Conservation (phyloP, 1,140 invertebrate species). For the Drosophila orosa region DNA sequence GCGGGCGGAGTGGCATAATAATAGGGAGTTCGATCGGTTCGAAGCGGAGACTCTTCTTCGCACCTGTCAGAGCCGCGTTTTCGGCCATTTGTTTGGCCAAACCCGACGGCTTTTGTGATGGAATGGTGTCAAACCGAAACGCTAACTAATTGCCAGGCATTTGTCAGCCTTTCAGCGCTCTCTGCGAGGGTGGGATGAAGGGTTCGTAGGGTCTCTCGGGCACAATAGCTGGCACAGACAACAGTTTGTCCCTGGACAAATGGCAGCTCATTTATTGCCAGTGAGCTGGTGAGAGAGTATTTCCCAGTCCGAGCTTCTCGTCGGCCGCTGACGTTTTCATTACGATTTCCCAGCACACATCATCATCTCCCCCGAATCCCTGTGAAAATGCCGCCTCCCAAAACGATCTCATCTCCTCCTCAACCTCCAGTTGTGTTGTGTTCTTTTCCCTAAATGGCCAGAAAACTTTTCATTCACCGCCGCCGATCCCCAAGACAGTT, state of each 20-base stretch:
- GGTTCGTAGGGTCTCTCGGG: slow-evolving; percentile 10
- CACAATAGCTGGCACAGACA: slow-evolving; percentile 52
- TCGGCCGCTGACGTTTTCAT: slow-evolving; percentile 53
- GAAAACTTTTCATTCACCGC: slow-evolving; percentile 65
- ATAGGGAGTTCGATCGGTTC: slow-evolving; percentile 12
- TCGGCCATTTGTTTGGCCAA: slow-evolving; percentile 64
- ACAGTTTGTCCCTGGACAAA: slow-evolving; percentile 58
- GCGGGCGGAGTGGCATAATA: not conserved
- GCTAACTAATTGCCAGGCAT: slow-evolving; percentile 70
- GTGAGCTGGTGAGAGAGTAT: slow-evolving; percentile 38
- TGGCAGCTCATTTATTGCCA: slow-evolving; percentile 54
- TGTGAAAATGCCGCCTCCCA: slow-evolving; percentile 57
- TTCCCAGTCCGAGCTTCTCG: slow-evolving; percentile 30
- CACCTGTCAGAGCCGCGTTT: slow-evolving; percentile 54
- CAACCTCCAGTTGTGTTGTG: slow-evolving; percentile 3
- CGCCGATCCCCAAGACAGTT: slow-evolving; percentile 17
- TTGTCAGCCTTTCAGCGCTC: slow-evolving; percentile 69
- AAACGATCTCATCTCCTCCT: slow-evolving; percentile 40
- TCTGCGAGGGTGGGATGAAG: slow-evolving; percentile 11
- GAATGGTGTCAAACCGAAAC: slow-evolving; percentile 68
- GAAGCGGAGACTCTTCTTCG: slow-evolving; percentile 27
- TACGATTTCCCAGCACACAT: slow-evolving; percentile 31
- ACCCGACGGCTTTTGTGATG: slow-evolving; percentile 58
- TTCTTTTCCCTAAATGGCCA: slow-evolving; percentile 65
- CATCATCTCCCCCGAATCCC: slow-evolving; percentile 4